phyloP scores from a whole-genome alignment of 2,797 vertebrate species.

The Pangasius mekongensis region DNA sequence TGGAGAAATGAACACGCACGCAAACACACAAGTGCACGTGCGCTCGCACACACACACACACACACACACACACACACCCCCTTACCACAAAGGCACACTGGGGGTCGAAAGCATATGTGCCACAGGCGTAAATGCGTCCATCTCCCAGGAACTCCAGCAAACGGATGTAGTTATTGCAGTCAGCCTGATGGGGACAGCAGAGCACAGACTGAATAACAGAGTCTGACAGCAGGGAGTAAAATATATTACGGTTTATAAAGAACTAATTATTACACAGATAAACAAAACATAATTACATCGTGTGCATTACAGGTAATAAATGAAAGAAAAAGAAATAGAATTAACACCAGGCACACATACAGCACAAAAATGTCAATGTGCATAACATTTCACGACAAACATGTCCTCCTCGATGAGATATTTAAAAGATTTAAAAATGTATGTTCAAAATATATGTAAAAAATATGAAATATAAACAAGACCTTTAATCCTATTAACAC shows the following conservation, averaged over 20 bases:
- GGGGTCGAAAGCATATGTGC: slow-evolving; percentile 88
- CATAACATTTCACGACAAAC: neutral
- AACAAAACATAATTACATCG: neutral
- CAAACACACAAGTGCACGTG: slow-evolving; percentile 38
- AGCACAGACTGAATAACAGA: slow-evolving; percentile 38
- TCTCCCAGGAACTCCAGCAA: slow-evolving; percentile 81
- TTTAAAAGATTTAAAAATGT: neutral
- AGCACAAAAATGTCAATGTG: neutral
- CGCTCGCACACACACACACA: neutral
- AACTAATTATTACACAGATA: neutral
- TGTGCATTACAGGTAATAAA: neutral
- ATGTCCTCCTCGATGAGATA: neutral
- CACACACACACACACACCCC: slow-evolving; percentile 55
- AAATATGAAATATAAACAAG: neutral
- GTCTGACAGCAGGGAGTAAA: neutral
- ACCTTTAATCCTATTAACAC: neutral
- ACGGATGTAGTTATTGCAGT: slow-evolving; percentile 88
- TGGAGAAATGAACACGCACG: slow-evolving; percentile 21
- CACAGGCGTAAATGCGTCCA: slow-evolving; percentile 82
- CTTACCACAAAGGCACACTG: slow-evolving; percentile 87
- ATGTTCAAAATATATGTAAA: neutral
- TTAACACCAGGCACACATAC: neutral
- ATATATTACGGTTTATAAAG: neutral
- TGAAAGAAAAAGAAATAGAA: neutral
- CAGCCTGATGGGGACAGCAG: slow-evolving; percentile 76